Evolutionary conservation across 2,113 vertebrate genomes (phyloP), one percentile per base, ranked within the genome.

Genomic region (Gopherus evgoodei): DNA sequence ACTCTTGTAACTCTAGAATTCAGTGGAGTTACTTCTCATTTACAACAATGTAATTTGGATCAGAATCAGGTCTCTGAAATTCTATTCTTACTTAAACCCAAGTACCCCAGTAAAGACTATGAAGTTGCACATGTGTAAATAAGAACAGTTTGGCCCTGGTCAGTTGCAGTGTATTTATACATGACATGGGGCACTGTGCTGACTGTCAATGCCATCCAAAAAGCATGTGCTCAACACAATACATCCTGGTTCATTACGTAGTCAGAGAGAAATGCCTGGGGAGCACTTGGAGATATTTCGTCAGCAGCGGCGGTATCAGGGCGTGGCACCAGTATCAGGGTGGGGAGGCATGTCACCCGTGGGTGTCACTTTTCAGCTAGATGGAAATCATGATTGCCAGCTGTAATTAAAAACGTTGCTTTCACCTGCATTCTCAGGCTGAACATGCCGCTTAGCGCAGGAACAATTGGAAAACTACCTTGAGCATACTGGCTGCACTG

Each of bases 301-400:
- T 76, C 42, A 42, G 50, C 38, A 22, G 75, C 86, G 0, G 0
- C 0, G 0, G 81, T 91, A 95, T 96, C 96, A 5, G 96, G 90
- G 90, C 76, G 95, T 88, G 53, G 95, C 91, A 0, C 76, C 1
- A 3, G 8, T 96, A 44, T 86, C 94, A 52, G 96, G 91, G 95
- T 3, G 96, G 42, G 93, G 59, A 83, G 12, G 91, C 0, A 0
- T 83, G 91, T 90, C 95, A 79, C 92, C 76, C 5, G 11, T 0
- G 57, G 59, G 53, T 95, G 88, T 93, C 93, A 0, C 87, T 83
- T 4, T 3, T 56, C n/a, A 35, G 42, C 59, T 5, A 0, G 59
- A 81, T 80, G 85, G 88, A 2, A 59, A 97, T 97, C 93, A 0
- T 83, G 11, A 1, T 83, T 7, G 29, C 91, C 96, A 96, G 94